phyloP scores from a whole-genome alignment of 2,888 invertebrate species.

The Trichogramma dendrolimi region DNA sequence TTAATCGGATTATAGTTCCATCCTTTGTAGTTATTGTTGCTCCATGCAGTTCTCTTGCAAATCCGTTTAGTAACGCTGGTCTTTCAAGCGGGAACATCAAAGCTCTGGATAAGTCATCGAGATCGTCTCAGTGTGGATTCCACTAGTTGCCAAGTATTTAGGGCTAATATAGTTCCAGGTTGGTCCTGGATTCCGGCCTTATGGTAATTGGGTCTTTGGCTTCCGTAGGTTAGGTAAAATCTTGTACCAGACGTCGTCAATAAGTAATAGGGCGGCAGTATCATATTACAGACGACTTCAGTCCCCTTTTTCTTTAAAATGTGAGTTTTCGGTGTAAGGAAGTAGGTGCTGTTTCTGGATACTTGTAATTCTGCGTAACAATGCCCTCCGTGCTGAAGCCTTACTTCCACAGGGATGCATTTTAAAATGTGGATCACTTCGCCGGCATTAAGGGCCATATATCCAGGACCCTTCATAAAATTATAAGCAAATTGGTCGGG shows the following conservation, averaged over 20 bases:
- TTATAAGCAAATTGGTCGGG: no score
- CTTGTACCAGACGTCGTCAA: constrained; percentile 30
- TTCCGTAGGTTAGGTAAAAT: constrained; percentile 21
- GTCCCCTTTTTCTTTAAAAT: constrained; percentile 27
- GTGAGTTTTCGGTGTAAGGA: no score
- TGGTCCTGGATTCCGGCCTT: constrained; percentile 18
- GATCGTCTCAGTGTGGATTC: constrained; percentile 21
- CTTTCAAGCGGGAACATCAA: constrained; percentile 27
- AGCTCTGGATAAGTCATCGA: constrained; percentile 15
- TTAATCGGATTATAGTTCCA: constrained; percentile 27
- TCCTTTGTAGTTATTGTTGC: no score
- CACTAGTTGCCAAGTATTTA: constrained; percentile 22
- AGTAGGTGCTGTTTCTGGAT: no score
- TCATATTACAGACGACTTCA: constrained; percentile 28
- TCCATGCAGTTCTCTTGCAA: no score
- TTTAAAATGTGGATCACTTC: no score
- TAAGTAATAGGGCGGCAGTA: constrained; percentile 29
- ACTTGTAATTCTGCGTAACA: no score
- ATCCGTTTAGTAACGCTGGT: constrained; percentile 12
- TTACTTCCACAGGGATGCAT: no score
- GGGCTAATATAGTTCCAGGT: constrained; percentile 27
- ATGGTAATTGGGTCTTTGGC: constrained; percentile 10
- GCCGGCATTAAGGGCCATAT: no score
- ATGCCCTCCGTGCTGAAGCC: no score
- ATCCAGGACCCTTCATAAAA: no score